Evolutionary conservation across 2,888 invertebrate genomes (phyloP), one percentile per base, ranked within the genome.

Genomic region (Lochmaea crataegi): DNA sequence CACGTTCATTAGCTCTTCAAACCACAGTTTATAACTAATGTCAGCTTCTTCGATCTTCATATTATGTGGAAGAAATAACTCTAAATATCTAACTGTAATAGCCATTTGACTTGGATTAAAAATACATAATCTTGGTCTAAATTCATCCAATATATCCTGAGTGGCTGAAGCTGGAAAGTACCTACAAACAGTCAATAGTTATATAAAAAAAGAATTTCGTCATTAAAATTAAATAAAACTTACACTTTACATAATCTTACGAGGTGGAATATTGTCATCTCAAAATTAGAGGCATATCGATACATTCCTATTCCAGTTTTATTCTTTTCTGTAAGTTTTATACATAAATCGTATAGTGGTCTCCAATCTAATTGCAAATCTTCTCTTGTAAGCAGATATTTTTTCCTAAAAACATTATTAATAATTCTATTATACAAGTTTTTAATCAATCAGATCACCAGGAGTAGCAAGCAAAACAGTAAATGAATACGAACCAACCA

Each of bases 361-460:
- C 92, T 89, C 98, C 98, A 98, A 67, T 93, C 93, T 75, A 98
- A 87, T 73, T 90, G 90, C 71, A 98, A 84, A 75, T 98, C 97
- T 73, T 93, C 91, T 48, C 94, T 92, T 3, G 92, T 90, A 77
- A 97, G 86, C 76, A 96, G 87, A 82, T 92, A 90, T 79, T 90
- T 91, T 87, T 96, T 96, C 82, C 96, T 96, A 83, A 74, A 80
- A 68, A 22, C n/a, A 32, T 32, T 32, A 32, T 32, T 7, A 32
- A 32, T 7, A 26, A 26, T 26, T 26, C 26, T 26, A 5, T 2
- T 26, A 5, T 26, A 26, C 5, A 26, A 26, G 5, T 26, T 26
- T 3, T 26, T 4, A 26, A 26, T 26, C 26, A 26, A 26, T 26
- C 2, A 3, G 26, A 26, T 26, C 26, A 26, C 26, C 26, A 26